phyloP scores from a whole-genome alignment of 1,140 invertebrate genomes.

The Drosophila ohnishii region DNA sequence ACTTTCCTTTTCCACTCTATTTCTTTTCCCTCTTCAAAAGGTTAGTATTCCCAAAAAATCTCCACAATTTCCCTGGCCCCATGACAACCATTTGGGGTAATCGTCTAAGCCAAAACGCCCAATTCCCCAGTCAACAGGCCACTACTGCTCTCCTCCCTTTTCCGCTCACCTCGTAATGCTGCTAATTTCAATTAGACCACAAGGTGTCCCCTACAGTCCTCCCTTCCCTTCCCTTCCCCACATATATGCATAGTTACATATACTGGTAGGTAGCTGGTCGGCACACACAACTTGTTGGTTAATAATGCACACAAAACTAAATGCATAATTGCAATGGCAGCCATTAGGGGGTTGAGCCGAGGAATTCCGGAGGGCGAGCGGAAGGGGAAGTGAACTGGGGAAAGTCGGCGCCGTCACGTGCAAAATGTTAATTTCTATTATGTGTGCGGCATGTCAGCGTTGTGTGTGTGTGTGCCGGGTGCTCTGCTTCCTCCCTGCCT shows the following conservation, averaged over 20 bases:
- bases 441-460: constrained; percentile 51
- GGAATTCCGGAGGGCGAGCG: not conserved
- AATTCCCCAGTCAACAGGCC: constrained; percentile 33
- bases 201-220: constrained; percentile 20
- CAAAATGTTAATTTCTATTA: constrained; percentile 81
- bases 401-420: constrained; percentile 62
- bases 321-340: constrained; percentile 74
- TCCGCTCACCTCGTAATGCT: constrained; percentile 36
- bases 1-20: not conserved
- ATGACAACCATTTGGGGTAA: constrained; percentile 37
- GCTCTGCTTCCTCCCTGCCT: constrained; percentile 28
- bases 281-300: constrained; percentile 70
- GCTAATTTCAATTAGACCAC: constrained; percentile 77
- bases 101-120: constrained; percentile 40
- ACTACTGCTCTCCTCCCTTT: not conserved
- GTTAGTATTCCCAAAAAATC: constrained; percentile 6
- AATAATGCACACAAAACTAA: constrained; percentile 82
- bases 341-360: constrained; percentile 14
- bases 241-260: not conserved
- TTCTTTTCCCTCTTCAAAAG: not conserved
- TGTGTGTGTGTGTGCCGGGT: constrained; percentile 21
- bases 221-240: no score
- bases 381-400: not conserved
- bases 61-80: constrained; percentile 10
- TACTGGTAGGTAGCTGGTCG: constrained; percentile 24